Evolutionary conservation across 2,113 vertebrate genomes (phyloP), one percentile per base, ranked within the genome.

Genomic region (Nothocercus nigrocapillus): DNA sequence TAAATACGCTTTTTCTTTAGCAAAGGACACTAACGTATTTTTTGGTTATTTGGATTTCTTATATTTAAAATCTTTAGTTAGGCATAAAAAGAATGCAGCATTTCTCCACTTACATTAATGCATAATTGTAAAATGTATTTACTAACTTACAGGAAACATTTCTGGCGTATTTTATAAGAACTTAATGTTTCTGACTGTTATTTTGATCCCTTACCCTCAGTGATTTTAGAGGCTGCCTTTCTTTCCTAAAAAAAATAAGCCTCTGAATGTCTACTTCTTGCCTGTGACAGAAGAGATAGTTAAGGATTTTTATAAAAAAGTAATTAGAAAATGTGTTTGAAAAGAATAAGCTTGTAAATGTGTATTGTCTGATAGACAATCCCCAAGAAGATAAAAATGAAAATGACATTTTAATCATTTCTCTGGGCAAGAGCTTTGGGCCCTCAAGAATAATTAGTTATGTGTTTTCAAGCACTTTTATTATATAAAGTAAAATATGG

Each of bases 391-490:
- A 59, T 89, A 76, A 84, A 88, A 88, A 89, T 76, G 27, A 95
- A 93, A 93, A 85, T 81, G 21, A 7, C 11, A 67, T 90, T 85
- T 90, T 91, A 72, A 44, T 83, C 45, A 90, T 83, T 85, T 89
- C 13, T 88, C 87, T 93, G 56, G 4, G 13, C 64, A 47, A 49
- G 20, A 85, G n/a, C 51, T 42, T 20, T 88, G 4, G 4, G 61
- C 4, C 9, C 42, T 93, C 47, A 72, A 62, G 32, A 88, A 78
- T 53, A 78, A 45, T 83, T 63, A 80, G 22, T 15, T 59, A 2
- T 47, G 22, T 75, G 28, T 67, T 95, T 92, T 84, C 42, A 56
- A 73, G 34, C 83, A 76, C 34, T 93, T 67, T 32, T 79, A 36
- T 90, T 93, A 61, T 27, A 13, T 83, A 70, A 92, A 61, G 32